Evolutionary conservation across 1,140 invertebrate genomes (phyloP), one percentile per base, ranked within the genome.

Genomic region (Drosophila rhopaloa): DNA sequence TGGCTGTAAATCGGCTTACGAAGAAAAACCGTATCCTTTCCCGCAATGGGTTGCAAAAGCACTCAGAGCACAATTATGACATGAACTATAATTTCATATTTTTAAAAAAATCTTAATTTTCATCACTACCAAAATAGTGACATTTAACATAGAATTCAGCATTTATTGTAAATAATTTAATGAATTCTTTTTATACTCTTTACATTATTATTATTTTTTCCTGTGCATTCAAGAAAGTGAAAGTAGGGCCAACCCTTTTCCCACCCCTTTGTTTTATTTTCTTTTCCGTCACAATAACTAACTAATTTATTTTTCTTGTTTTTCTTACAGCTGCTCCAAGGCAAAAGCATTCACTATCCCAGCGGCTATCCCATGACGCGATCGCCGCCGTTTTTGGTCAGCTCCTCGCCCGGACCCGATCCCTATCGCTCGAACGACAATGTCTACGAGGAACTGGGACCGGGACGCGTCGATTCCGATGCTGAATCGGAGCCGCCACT

Each of bases 341-440:
- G 95, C 91, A 95, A 95, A 81, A 93, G 93, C 77, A 93, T 94
- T 54, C 93, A 94, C 78, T 94, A 93, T 74, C 93, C 93, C 46
- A 93, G 93, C 70, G 94, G 94, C 46, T 94, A 94, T 78, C 93
- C 94, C 13, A 94, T 94, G 78, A 93, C 93, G 8, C 92, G 93
- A 13, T 93, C 94, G 37, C 93, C 94, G 3, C 93, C 94, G 13
- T 93, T 94, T n/a, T 94, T 96, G 88, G 94, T 95, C 63, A 95
- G 95, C 92, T 95, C 94, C 76, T 95, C 95, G 29, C 94, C 95
- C n/a, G 94, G 94, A 29, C 94, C 94, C 19, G 95, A 95, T 93
- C 94, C 94, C 61, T 95, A 95, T 93, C 93, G 93, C 58, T 95
- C 95, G 38, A 94, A 95, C 84, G 95, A 96, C 80, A 95, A 95